Evolutionary conservation across 2,888 invertebrate species (phyloP), one percentile per base, ranked within the genome.

Genomic region (Ophion ventricosus): DNA sequence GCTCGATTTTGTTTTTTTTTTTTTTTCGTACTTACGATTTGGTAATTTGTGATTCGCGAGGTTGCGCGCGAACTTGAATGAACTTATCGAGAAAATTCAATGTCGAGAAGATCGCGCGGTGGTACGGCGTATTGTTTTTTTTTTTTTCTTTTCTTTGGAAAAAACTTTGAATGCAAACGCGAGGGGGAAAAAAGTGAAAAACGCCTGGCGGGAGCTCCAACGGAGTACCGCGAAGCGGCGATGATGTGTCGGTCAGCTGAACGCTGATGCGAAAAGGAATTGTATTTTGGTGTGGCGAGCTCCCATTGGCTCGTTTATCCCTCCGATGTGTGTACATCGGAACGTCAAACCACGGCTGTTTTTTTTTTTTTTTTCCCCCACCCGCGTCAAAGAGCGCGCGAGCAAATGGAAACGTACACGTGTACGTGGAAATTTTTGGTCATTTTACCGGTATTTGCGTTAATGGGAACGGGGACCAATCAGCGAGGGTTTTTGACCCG

Each of bases 201-300:
- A 17, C 49, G 49, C 49, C n/a, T n/a, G n/a, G 49, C 84, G 84
- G 84, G 76, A 76, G 84, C 73, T 76, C 56, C 56, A 69, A 67
- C 75, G 72, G 73, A 49, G 79, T 59, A 79, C 75, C 57, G 63
- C 76, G 66, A 79, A 75, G 79, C 82, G 84, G 49, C 61, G 29
- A 57, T 61, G 82, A 78, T 54, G 73, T 79, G 74, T 83, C 79
- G 49, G 79, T 82, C 84, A 63, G 70, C 75, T 82, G 74, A 74
- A 78, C 74, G 66, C 49, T 17, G 49, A 49, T 61, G 67, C 66
- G 79, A 57, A n/a, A n/a, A n/a, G n/a, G 63, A 74, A 89, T 91
- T 91, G 90, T 90, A 89, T 90, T 90, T 90, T 90, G 89, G 92
- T 92, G 92, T 92, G 92, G 92, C 92, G 91, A 87, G 85, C 87